Percentiles rank a stretch among this genome's conserved stretches.
Evolutionary conservation across 2,113 vertebrate genomes (phyloP).

Genomic region (Spermophilus dauricus): DNA sequence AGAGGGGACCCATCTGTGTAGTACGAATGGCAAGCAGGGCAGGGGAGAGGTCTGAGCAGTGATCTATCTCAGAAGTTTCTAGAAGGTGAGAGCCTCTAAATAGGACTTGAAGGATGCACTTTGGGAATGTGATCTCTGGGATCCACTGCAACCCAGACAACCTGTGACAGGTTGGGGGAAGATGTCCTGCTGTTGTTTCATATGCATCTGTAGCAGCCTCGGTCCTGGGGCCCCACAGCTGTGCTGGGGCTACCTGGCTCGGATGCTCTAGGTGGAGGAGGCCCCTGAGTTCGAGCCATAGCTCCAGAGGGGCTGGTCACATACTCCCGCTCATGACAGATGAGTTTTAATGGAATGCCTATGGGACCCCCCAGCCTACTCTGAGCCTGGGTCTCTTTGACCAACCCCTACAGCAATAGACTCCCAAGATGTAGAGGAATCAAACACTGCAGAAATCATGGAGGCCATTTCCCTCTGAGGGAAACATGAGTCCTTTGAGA

Average conservation of each 20-base stretch:
- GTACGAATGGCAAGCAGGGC: not conserved
- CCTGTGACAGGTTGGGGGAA: not conserved
- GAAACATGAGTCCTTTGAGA: not conserved
- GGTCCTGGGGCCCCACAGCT: not conserved
- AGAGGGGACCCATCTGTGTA: accelerated
- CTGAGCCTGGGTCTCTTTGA: not conserved
- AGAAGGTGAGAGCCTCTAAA: not conserved
- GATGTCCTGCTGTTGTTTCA: not conserved
- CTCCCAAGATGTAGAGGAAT: accelerated
- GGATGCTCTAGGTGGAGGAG: not conserved
- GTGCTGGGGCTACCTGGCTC: not conserved
- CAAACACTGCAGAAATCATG: not conserved
- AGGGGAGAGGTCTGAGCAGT: not conserved
- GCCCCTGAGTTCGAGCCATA: not conserved
- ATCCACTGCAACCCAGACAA: not conserved
- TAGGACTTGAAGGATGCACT: not conserved
- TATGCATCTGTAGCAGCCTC: accelerated
- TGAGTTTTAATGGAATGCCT: not conserved
- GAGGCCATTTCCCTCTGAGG: not conserved
- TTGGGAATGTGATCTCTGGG: not conserved
- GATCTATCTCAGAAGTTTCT: not conserved
- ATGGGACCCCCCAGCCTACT: accelerated
- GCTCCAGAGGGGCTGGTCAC: too few relatives aligned
- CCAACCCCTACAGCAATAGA: not conserved
- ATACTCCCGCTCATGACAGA: accelerated